Conservation (phyloP, 2,113 vertebrate genomes). For the Phocoena phocoena region DNA sequence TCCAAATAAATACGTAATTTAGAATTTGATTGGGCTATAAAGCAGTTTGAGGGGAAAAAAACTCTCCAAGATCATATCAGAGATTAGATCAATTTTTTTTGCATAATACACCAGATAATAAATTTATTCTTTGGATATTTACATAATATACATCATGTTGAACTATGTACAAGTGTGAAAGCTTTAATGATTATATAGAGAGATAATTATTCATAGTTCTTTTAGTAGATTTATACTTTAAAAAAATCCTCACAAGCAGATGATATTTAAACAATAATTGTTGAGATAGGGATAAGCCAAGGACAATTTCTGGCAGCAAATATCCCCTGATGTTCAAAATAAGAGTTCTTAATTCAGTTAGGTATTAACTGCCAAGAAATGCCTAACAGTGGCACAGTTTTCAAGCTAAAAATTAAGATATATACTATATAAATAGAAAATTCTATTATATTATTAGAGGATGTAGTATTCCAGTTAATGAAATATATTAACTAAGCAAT, state of each 20-base stretch:
- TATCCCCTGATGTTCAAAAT: neutral
- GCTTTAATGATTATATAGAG: neutral
- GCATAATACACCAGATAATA: neutral
- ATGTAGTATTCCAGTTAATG: neutral
- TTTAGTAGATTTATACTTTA: neutral
- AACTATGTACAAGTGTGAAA: neutral
- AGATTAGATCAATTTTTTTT: neutral
- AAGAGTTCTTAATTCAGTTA: neutral
- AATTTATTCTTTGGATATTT: neutral
- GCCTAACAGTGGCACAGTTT: neutral
- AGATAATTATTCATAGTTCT: neutral
- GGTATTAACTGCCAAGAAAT: neutral
- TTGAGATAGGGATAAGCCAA: neutral
- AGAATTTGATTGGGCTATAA: slow-evolving; percentile 1
- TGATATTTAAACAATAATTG: neutral
- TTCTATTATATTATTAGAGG: neutral
- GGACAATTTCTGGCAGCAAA: neutral
- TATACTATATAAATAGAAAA: neutral
- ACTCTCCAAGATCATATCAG: neutral
- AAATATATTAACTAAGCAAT: neutral
- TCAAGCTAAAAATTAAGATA: neutral
- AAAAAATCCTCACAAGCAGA: neutral
- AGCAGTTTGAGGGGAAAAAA: neutral
- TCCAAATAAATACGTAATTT: neutral
- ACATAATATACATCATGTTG: neutral